These are phyloP conservation scores for Patella pellucida DNA, from an alignment of 2,888 invertebrate genomes.

Conservation along the genomic window DNA sequence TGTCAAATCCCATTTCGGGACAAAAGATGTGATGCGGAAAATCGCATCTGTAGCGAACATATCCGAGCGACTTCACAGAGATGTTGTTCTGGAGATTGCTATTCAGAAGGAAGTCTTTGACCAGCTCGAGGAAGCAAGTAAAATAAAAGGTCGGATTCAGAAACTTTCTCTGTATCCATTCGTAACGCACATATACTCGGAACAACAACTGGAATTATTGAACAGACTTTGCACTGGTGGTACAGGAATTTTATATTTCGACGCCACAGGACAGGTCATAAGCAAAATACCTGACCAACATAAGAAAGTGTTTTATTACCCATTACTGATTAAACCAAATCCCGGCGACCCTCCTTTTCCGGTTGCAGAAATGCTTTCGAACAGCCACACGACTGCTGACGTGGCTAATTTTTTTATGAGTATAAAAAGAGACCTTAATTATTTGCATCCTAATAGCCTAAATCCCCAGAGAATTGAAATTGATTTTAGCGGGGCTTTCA, in stretches of 20 bases:
- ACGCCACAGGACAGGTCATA: background rate
- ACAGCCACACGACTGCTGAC: constrained; percentile 8
- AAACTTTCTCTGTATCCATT: background rate
- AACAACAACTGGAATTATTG: background rate
- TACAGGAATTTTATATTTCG: constrained; percentile 1
- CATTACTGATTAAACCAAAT: background rate
- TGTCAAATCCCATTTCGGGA: background rate
- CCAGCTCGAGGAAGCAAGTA: background rate
- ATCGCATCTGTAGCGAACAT: background rate
- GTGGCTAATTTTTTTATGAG: background rate
- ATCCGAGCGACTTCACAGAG: background rate
- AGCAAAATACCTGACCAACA: background rate
- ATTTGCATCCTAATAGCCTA: background rate
- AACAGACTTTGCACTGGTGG: background rate
- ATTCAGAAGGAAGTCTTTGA: background rate
- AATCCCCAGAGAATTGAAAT: background rate
- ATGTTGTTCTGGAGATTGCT: background rate
- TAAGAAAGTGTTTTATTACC: background rate
- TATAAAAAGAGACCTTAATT: background rate
- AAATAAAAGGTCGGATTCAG: background rate
- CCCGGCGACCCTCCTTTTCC: background rate
- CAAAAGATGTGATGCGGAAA: background rate
- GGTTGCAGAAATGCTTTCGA: background rate
- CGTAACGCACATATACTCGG: background rate
- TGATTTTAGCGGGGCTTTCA: background rate